These are phyloP conservation scores for Mus musculus DNA, from an alignment of 2,113 vertebrate species.

Conservation along the genomic window DNA sequence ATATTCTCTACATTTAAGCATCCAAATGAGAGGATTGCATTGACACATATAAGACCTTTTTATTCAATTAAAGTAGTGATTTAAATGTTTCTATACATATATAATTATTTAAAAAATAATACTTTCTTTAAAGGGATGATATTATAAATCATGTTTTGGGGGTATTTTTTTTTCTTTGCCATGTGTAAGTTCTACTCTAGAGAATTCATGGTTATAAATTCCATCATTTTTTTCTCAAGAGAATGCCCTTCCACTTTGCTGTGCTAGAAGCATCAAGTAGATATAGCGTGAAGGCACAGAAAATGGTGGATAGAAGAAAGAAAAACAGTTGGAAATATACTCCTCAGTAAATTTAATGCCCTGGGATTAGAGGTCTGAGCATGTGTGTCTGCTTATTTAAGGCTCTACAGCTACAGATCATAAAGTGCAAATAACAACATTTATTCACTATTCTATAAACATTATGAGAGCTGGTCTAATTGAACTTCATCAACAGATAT, in stretches of 20 bases:
- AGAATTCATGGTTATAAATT: neutral
- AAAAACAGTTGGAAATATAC: neutral
- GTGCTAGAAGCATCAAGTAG: neutral
- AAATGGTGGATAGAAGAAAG: neutral
- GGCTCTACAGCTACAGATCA: neutral
- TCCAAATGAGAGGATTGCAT: neutral
- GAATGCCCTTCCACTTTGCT: accelerated
- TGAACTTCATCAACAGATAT: neutral
- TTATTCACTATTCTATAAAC: neutral
- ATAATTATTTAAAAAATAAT: neutral
- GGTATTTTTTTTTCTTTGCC: neutral
- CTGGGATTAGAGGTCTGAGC: neutral
- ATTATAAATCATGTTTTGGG: neutral
- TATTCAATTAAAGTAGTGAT: neutral
- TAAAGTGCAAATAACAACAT: neutral
- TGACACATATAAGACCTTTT: neutral
- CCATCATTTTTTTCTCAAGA: neutral
- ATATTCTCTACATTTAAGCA: neutral
- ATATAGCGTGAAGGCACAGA: neutral
- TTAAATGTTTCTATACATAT: neutral
- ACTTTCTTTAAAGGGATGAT: neutral
- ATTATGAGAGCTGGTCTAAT: neutral
- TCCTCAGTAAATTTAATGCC: neutral
- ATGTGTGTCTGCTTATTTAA: neutral
- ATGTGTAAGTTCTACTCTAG: neutral